Evolutionary conservation across 2,113 vertebrate species (phyloP).

Genomic region (Microcebus ravelobensis): DNA sequence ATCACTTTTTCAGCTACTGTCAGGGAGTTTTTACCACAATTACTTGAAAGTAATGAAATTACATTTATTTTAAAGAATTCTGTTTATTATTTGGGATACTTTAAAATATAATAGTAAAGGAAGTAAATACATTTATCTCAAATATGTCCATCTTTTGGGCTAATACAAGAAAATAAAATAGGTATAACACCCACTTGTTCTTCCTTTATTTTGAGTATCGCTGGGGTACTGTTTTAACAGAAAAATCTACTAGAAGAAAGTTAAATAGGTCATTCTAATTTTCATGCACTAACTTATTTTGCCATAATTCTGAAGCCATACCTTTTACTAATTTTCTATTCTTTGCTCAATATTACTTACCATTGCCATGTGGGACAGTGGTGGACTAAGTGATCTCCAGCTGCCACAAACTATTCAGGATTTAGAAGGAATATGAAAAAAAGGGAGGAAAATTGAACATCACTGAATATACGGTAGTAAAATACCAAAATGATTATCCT

Average conservation of each 20-base stretch:
- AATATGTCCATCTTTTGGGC: neutral
- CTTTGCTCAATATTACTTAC: constrained; percentile 85
- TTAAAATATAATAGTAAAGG: constrained; percentile 5
- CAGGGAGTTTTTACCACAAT: neutral
- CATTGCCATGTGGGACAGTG: constrained; percentile 99
- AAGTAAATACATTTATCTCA: neutral
- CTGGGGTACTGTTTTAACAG: neutral
- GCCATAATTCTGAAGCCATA: neutral
- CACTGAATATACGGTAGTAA: constrained; percentile 32
- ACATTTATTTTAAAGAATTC: constrained; percentile 24
- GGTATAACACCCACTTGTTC: neutral
- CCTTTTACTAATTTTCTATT: neutral
- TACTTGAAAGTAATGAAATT: constrained; percentile 35
- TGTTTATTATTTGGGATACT: constrained; percentile 17
- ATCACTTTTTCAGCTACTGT: neutral
- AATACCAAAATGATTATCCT: neutral
- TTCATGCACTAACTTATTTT: neutral
- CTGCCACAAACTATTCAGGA: constrained; percentile 93
- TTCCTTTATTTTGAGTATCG: neutral
- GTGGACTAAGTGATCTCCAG: constrained; percentile 98
- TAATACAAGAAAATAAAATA: neutral
- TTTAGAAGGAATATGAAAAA: constrained; percentile 61
- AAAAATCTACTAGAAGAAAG: neutral
- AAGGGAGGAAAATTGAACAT: constrained; percentile 15
- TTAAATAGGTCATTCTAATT: neutral